Base-by-base conservation (phyloP, 2,113 vertebrate genomes). In the Pogona vitticeps region DNA sequence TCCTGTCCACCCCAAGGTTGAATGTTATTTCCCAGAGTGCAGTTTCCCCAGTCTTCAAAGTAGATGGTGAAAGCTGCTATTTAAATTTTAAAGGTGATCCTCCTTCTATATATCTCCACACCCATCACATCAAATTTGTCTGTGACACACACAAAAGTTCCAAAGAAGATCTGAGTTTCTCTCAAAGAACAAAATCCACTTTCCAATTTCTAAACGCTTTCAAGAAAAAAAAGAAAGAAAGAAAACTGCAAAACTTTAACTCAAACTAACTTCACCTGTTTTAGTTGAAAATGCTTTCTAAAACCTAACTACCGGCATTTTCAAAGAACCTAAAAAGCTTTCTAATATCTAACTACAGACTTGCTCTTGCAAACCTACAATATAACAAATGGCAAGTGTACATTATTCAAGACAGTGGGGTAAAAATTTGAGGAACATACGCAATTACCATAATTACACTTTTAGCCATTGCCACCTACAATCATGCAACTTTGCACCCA, bases 251-350 rank as follows among this genome's bases (percentile, higher is more conserved):
- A 59, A 71, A 79, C 65, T 40, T 58, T 52, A 52, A 52, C 70
- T 70, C 78, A 86, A 85, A 86, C 52, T 58, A 58, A 33, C 76
- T 68, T 70, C 70, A 75, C 76, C 33, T 86, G 84, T 71, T 85
- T 79, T 33, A 79, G 46, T 59, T 40, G 65, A 79, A 71, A 86
- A 67, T 56, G 61, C 75, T 78, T 76, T 77, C 38, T 67, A 67
- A 83, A 26, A 6, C 80, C 59, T 78, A 77, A 77, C n/a, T 67
- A 67, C 28, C 56, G 75, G 56, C 75, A 76, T 77, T 68, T 85
- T 23, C 52, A 33, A 17, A 28, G n/a, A 86, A 65, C 65, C 76
- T 79, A 79, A 86, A 86, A 86, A 71, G 84, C 84, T 79, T 86
- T 78, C 65, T 70, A 86, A 86, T 70, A 71, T 46, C 65, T 79